Percentiles rank a stretch among this genome's conserved stretches.
phyloP scores from a whole-genome alignment of 1,140 invertebrate species.

The Zaprionus taronus region DNA sequence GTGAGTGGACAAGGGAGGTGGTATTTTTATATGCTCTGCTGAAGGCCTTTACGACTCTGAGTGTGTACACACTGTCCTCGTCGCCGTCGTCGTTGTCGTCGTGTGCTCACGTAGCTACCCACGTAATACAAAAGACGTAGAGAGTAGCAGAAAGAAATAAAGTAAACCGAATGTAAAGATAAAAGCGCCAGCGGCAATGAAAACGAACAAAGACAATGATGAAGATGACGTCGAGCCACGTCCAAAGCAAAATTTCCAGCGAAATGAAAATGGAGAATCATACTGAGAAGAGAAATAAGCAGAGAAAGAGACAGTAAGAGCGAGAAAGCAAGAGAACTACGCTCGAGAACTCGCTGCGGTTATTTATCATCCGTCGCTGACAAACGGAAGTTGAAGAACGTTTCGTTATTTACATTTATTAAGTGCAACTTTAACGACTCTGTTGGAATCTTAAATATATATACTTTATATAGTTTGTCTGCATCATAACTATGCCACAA shows the following conservation, averaged over 20 bases:
- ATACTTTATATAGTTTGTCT: not conserved
- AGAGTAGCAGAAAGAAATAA: conserved; percentile 61
- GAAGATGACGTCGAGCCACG: conserved; percentile 33
- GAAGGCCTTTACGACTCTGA: conserved; percentile 20
- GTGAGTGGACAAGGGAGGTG: not conserved
- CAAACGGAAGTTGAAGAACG: conserved; percentile 24
- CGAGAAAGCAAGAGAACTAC: not conserved
- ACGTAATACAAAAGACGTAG: conserved; percentile 58
- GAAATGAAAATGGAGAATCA: conserved; percentile 40
- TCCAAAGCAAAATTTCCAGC: conserved; percentile 32
- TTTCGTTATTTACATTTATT: conserved; percentile 35
- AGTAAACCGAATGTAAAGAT: conserved; percentile 76
- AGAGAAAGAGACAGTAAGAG: conserved; percentile 12
- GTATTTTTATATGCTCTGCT: conserved; percentile 19
- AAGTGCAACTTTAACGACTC: conserved; percentile 19
- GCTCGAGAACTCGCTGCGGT: conserved; percentile 1
- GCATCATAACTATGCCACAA: not conserved
- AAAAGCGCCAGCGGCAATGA: conserved; percentile 66
- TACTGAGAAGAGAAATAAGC: conserved; percentile 13
- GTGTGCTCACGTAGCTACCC: conserved; percentile 46
- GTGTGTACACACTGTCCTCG: conserved; percentile 17
- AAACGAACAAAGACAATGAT: conserved; percentile 70
- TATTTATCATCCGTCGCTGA: conserved; percentile 31
- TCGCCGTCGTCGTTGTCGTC: not conserved
- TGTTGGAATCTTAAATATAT: not conserved